Conservation (phyloP, 2,797 vertebrate genomes). For the Molothrus aeneus region DNA sequence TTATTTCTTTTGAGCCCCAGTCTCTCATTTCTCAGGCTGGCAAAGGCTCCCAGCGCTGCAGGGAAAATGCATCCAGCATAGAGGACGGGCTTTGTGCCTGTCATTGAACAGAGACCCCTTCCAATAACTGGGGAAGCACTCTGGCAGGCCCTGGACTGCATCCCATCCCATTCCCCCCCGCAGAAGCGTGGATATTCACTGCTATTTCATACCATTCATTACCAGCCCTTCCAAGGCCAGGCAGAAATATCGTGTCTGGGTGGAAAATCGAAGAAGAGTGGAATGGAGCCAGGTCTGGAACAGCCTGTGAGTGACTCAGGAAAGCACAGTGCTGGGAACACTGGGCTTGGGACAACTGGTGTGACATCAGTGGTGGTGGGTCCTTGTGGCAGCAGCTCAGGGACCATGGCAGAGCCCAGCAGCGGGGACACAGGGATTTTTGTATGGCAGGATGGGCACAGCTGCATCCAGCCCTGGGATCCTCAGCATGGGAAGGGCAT, state of each 20-base stretch:
- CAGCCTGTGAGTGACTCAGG: background rate
- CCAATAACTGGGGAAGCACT: background rate
- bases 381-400: background rate
- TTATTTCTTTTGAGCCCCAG: conserved; percentile 36
- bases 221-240: background rate
- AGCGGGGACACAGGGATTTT: fast-evolving
- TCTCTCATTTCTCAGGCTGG: conserved; percentile 43
- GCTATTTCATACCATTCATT: background rate
- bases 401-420: fast-evolving
- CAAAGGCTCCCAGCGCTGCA: background rate
- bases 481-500: background rate
- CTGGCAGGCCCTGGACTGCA: background rate
- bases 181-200: background rate
- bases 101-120: conserved; percentile 17
- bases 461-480: background rate
- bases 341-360: background rate
- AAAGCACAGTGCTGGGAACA: fast-evolving
- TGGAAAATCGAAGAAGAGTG: background rate
- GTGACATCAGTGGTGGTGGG: fast-evolving
- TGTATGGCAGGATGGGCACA: background rate
- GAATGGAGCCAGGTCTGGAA: background rate
- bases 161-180: background rate
- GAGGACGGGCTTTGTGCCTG: conserved; percentile 25
- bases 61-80: background rate
- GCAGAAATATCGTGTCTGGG: background rate